A percentile compares a stretch with the other conserved stretches of the same genome.
Evolutionary conservation across 2,797 vertebrate species (phyloP).

Genomic region (Gastrophryne carolinensis): DNA sequence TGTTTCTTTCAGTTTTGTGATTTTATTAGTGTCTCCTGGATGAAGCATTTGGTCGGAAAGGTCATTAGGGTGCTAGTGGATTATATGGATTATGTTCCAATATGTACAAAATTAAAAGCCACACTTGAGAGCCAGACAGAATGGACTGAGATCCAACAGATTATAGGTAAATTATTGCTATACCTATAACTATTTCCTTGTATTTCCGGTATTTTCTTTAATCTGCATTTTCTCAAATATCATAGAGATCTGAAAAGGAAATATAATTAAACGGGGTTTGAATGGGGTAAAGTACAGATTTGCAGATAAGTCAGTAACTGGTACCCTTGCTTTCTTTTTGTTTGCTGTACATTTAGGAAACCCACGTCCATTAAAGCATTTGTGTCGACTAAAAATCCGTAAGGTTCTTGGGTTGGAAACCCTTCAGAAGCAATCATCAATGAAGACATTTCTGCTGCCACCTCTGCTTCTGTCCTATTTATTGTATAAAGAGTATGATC

Average conservation of each 20-base stretch:
- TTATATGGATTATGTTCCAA: slow-evolving; percentile 75
- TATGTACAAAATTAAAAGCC: slow-evolving; percentile 77
- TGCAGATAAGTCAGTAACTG: too few relatives aligned
- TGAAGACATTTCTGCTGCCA: slow-evolving; percentile 73
- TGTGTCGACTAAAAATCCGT: slow-evolving; percentile 80
- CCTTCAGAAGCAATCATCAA: slow-evolving; percentile 65
- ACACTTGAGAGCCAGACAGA: slow-evolving; percentile 74
- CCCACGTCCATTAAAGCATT: slow-evolving; percentile 77
- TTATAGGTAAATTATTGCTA: slow-evolving; percentile 67
- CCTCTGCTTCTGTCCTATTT: slow-evolving; percentile 74
- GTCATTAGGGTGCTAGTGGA: slow-evolving; percentile 76
- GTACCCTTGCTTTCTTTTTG: slow-evolving; percentile 18
- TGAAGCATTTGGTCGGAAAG: slow-evolving; percentile 73
- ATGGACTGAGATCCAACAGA: slow-evolving; percentile 75
- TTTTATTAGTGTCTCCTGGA: slow-evolving; percentile 78
- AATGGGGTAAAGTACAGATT: too few relatives aligned
- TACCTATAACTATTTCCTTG: too few relatives aligned
- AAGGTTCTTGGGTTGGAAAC: slow-evolving; percentile 70
- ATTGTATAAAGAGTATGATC: slow-evolving; percentile 81
- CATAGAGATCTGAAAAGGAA: too few relatives aligned
- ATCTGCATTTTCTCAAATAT: too few relatives aligned
- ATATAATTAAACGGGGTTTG: too few relatives aligned
- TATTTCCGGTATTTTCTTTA: too few relatives aligned
- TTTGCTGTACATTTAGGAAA: slow-evolving; percentile 68
- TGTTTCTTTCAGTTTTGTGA: slow-evolving; percentile 78